phyloP scores from a whole-genome alignment of 2,888 invertebrate species.

The Cephus rjabovi region DNA sequence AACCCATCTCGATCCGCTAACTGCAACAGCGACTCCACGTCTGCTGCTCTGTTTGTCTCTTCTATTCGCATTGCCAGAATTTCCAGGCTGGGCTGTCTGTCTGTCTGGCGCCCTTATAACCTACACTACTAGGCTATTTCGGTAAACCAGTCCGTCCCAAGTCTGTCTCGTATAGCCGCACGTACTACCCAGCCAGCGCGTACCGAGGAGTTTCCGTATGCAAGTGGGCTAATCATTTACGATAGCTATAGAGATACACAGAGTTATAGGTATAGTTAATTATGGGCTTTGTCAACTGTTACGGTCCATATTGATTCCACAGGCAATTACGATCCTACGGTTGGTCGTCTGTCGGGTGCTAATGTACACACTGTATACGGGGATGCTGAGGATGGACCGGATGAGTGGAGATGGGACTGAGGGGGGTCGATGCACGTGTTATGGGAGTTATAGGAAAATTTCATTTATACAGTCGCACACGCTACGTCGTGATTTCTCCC shows the following conservation, averaged over 20 bases:
- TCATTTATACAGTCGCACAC: not conserved
- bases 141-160: not conserved
- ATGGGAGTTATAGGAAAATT: not conserved
- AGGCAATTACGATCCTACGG: not conserved
- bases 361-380: not conserved
- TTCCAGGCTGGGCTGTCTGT: conserved; percentile 48
- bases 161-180: not conserved
- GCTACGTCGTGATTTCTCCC: not conserved
- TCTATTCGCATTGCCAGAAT: conserved; percentile 15
- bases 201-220: not conserved
- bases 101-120: conserved; percentile 36
- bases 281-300: not conserved
- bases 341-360: not conserved
- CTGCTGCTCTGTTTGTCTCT: not conserved
- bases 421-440: not conserved
- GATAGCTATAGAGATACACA: too few species aligned
- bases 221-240: not conserved
- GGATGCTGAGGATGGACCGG: not conserved
- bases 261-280: not conserved
- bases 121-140: not conserved
- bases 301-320: not conserved
- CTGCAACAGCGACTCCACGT: not conserved
- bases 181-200: not conserved
- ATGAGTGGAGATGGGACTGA: not conserved
- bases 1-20: not conserved